Conservation (phyloP, 2,888 invertebrate species). For the Polyommatus iphigenia region DNA sequence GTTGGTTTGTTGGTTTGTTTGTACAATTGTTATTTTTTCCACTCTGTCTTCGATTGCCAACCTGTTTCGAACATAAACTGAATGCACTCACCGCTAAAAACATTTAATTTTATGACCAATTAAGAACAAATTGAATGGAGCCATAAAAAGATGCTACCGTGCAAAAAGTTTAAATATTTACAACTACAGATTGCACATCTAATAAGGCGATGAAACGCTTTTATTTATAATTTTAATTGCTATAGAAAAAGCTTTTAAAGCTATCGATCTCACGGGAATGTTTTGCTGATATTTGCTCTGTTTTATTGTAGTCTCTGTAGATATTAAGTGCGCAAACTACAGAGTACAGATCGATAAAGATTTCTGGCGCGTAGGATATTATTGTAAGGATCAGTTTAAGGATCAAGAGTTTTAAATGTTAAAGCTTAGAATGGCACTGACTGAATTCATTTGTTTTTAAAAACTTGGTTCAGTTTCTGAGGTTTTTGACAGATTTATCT, state of each 20-base stretch:
- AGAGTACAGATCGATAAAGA: no score
- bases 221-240: slow-evolving; percentile 12
- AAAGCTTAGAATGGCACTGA: no score
- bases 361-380: no score
- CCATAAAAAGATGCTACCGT: background rate
- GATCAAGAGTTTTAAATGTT: no score
- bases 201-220: background rate
- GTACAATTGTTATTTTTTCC: slow-evolving; percentile 43
- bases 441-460: no score
- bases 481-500: no score
- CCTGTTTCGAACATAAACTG: background rate
- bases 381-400: no score
- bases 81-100: background rate
- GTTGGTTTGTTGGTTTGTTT: slow-evolving; percentile 40
- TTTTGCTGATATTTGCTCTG: background rate
- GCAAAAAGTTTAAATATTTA: slow-evolving; percentile 5
- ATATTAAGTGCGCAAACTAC: no score
- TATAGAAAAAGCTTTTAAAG: background rate
- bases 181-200: background rate
- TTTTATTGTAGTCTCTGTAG: background rate
- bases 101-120: slow-evolving; percentile 26
- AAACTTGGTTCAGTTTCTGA: no score
- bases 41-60: slow-evolving; percentile 35
- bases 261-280: background rate
- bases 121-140: background rate